Evolutionary conservation across 2,113 vertebrate species (phyloP), one percentile per base, ranked within the genome.

Genomic region (Motacilla tschutschensis): DNA sequence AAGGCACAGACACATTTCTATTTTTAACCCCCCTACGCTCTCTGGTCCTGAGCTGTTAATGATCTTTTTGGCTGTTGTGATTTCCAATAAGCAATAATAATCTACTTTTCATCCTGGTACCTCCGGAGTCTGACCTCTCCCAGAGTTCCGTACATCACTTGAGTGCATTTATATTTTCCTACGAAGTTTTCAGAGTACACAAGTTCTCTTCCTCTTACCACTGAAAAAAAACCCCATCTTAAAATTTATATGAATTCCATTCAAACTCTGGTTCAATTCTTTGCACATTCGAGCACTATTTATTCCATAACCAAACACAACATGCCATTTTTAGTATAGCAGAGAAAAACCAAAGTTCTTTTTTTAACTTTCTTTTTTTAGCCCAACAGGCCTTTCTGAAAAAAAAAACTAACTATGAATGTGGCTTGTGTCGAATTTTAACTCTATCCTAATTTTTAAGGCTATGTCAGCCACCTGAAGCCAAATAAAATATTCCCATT

Each of bases 321-420:
- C 57, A 55, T 91, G 66, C 81, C 91, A 87, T 91, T 94, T 94
- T 94, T 93, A 93, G 81, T 62, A 60, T 26, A 85, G 72, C 60
- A 71, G 60, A 79, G 82, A 50, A 90, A 90, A 92, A 70, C 1
- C 10, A 47, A 87, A 38, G 60, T 41, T 63, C 43, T 65, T 92
- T 88, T 81, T 92, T 94, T 77, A 86, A 54, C 53, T 22, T 53
- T 5, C 48, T 77, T 91, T 82, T 91, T 90, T 92, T 85, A 93
- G 79, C 75, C 44, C 46, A 86, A 29, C 15, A 62, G 59, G 53
- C 51, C 44, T 65, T 91, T 88, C 60, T 79, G 63, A 84, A 67
- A 57, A 70, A 70, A 88, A 47, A 59, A 84, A 28, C 48, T 38
- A 47, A 48, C 25, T 48, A 53, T 62, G 66, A 53, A 79, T 38